These are phyloP conservation scores for Molossus alvarezi DNA, from an alignment of 2,797 vertebrate genomes.

Conservation along the genomic window DNA sequence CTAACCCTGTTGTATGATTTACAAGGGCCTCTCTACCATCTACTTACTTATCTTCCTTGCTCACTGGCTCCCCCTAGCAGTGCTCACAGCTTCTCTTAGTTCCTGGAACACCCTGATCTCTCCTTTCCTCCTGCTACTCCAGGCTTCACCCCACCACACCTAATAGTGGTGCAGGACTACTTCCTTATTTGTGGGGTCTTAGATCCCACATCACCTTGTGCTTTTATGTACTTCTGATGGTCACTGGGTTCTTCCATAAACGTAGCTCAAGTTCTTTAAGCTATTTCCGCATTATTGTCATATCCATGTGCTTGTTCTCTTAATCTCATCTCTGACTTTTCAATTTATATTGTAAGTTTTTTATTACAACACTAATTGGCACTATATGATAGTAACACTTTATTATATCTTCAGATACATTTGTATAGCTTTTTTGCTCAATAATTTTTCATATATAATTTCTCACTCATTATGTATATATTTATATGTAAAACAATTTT, in stretches of 20 bases:
- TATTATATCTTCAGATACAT: background rate
- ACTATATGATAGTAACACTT: background rate
- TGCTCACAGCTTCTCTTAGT: background rate
- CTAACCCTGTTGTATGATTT: background rate
- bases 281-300: background rate
- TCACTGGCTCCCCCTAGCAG: background rate
- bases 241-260: background rate
- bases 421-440: background rate
- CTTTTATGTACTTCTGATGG: rapidly evolving
- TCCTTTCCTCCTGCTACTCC: background rate
- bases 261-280: background rate
- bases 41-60: background rate
- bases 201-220: rapidly evolving
- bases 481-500: background rate
- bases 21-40: background rate
- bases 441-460: background rate
- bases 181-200: background rate
- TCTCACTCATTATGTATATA: background rate
- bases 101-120: background rate
- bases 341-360: background rate
- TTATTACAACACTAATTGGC: background rate
- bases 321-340: background rate
- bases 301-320: background rate
- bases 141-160: background rate
- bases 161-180: rapidly evolving